Evolutionary conservation across 2,113 vertebrate genomes (phyloP), one percentile per base, ranked within the genome.

Genomic region (Pyrgilauda ruficollis): DNA sequence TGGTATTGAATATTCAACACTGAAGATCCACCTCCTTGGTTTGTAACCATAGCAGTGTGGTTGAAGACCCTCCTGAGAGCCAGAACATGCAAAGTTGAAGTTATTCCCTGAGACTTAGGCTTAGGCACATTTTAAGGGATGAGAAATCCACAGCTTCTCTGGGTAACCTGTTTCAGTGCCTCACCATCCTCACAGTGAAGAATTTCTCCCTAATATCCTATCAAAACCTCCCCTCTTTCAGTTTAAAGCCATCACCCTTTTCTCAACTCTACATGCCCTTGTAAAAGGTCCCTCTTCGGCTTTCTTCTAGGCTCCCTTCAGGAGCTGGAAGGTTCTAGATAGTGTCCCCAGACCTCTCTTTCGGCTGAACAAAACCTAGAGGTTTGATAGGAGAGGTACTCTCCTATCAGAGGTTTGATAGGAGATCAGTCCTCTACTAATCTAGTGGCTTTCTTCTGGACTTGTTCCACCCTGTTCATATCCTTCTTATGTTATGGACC

Each of bases 401-500:
- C 20, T 55, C 30, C 20, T 55, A 55, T 31, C 30, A 55, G 30
- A 55, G 53, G 18, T 55, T 55, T 55, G 7, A 55, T 55, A 33
- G 52, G 18, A 31, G 53, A 55, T 55, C 30, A 52, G 7, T 24
- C 10, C 33, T 37, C 43, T 39, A 5, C 13, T 41, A 6, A 64
- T 31, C 24, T 27, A 26, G 20, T 17, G 15, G 15, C 28, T 12
- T 31, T 63, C 28, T 33, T 76, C 63, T 46, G 33, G 18, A 50
- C n/a, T 35, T 55, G 6, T 16, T 70, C 7, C 9, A 49, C 22
- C 7, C 30, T 8, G 13, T 55, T 43, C 15, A 41, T 47, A 31
- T 10, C 5, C 9, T 24, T 47, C 28, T 13, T 39, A 9, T 21
- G 3, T 47, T n/a, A 63, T 0, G 0, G 30, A 55, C 16, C 39